Conservation (phyloP, 2,113 vertebrate species). For the Myodes glareolus region DNA sequence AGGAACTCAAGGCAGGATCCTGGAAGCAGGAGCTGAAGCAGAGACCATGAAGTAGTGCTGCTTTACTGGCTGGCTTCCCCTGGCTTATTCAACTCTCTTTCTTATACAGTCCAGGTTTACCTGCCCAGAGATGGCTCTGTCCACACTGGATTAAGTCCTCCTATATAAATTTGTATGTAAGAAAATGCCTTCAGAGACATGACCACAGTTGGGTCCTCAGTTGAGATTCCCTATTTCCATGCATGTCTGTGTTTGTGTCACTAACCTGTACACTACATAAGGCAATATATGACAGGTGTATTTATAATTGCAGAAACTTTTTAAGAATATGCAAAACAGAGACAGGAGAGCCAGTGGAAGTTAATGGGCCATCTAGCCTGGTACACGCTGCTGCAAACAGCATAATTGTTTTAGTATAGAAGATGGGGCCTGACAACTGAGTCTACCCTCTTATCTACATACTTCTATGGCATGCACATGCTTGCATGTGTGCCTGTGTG, state of each 20-base stretch:
- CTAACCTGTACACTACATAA: not conserved
- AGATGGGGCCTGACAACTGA: not conserved
- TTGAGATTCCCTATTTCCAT: not conserved
- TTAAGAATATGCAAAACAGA: not conserved
- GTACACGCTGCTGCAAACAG: not conserved
- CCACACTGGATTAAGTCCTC: not conserved
- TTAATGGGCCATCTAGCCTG: not conserved
- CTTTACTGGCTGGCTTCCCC: not conserved
- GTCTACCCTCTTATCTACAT: not conserved
- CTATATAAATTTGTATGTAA: not conserved
- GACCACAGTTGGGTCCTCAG: not conserved
- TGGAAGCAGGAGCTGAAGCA: not conserved
- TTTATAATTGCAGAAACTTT: not conserved
- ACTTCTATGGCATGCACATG: not conserved
- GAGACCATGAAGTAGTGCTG: not conserved
- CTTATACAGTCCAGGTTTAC: not conserved
- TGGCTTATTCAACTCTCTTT: not conserved
- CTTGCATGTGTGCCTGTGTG: not conserved
- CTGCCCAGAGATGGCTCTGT: not conserved
- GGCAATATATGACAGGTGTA: no score
- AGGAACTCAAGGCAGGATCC: not conserved
- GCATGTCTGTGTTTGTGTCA: not conserved
- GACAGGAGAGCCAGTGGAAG: not conserved
- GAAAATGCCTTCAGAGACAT: not conserved
- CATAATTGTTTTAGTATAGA: not conserved